Base-by-base conservation (phyloP, 2,888 invertebrate genomes). In the Nymphalis urticae region DNA sequence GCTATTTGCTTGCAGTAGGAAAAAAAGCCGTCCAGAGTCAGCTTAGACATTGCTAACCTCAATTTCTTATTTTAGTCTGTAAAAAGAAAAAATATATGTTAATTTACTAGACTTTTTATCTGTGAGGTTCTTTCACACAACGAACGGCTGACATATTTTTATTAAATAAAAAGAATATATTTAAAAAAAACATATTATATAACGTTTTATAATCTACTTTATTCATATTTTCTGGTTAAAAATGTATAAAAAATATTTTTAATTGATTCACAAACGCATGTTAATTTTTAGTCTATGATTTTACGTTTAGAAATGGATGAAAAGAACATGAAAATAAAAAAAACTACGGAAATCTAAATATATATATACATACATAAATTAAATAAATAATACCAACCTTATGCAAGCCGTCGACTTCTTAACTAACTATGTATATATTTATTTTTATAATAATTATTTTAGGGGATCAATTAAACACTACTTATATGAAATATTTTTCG, bases 1-100 rank as follows among this genome's bases (percentile, higher is more conserved):
- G 93, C 93, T 81, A 93, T 92, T 88, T 91, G 92, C 89, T 93
- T 93, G 92, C 93, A 93, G 92, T 93, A 93, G 79, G 92, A 90
- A 88, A 90, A 92, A 89, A 93, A 92, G 85, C 92, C 90, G 87
- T 93, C 93, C 89, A 93, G 82, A 77, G 88, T 90, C 80, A 92
- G 85, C 85, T 93, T 93, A 82, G 93, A 92, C 92, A 92, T 82
- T 74, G 80, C 80, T 85, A 85, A 85, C 85, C 83, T 85, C 83
- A 85, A 82, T 76, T 75, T 77, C 74, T 76, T 77, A 76, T 75
- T 77, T 82, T 82, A 83, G 80, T 92, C 92, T 92, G 92, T 81
- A 88, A 88, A 90, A 81, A 89, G 85, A 90, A 84, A 87, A 87
- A 75, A 77, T 75, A 76, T 75, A 73, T 74, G 77, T 86, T 88